Conservation (phyloP, 37 sponge, comb jelly and placozoan genomes). For the Cladorhizidae sp. region DNA sequence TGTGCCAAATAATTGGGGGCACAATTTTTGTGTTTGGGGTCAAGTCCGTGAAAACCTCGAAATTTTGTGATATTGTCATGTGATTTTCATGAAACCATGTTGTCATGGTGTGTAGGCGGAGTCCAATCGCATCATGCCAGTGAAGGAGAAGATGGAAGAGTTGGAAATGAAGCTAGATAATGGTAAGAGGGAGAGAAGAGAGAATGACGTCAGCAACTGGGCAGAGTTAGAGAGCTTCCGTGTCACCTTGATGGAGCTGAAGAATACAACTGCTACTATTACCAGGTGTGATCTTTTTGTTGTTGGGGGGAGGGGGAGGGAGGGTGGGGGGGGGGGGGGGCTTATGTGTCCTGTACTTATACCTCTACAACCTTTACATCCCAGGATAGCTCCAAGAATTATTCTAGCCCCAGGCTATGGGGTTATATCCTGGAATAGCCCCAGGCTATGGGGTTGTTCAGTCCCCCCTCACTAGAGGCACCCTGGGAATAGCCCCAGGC, state of each 20-base stretch:
- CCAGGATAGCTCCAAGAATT: no score
- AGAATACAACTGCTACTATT: constrained; percentile 5
- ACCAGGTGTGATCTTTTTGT: constrained; percentile 5
- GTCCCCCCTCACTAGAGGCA: no score
- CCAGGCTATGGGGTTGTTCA: no score
- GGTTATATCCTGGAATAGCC: no score
- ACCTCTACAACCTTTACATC: no score
- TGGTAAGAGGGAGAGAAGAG: constrained; percentile 20
- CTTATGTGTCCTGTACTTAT: background rate
- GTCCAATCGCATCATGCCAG: constrained; percentile 25
- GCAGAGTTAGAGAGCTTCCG: constrained; percentile 35
- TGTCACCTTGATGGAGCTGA: constrained; percentile 3
- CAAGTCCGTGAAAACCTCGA: no score
- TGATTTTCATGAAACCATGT: background rate
- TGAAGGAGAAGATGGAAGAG: constrained; percentile 39
- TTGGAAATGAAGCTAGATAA: constrained; percentile 19
- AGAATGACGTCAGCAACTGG: constrained; percentile 10
- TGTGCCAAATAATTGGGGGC: no score
- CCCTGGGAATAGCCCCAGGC: no score
- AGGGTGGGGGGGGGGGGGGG: background rate
- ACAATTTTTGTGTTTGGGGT: no score
- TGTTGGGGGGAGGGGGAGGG: background rate
- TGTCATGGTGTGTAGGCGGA: constrained; percentile 23
- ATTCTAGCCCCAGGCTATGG: no score
- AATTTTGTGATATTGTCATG: background rate